Conservation (phyloP, 2,797 vertebrate species). For the Myotis findleyi region DNA sequence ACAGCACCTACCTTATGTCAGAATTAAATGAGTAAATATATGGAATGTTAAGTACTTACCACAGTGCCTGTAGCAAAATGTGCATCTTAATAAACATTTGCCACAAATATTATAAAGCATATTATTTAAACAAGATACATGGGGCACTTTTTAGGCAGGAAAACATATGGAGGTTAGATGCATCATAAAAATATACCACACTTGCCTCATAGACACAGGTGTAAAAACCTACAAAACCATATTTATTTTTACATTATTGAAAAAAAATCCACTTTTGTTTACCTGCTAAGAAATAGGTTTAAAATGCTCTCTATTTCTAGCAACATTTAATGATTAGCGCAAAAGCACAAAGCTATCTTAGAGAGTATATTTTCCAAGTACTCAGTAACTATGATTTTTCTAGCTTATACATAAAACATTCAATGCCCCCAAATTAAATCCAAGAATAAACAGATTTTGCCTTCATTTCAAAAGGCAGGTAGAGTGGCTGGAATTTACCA, state of each 20-base stretch:
- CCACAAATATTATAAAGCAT: not conserved
- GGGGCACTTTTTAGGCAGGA: not conserved
- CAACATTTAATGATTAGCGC: not conserved
- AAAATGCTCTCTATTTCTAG: constrained; percentile 15
- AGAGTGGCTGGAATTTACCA: not conserved
- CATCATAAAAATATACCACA: not conserved
- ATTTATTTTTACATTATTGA: constrained; percentile 34
- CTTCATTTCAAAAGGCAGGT: constrained; percentile 16
- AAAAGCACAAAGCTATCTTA: not conserved
- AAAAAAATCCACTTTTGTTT: constrained; percentile 50
- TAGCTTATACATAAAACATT: not conserved
- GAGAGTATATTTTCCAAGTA: not conserved
- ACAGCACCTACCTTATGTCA: not conserved
- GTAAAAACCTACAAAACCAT: constrained; percentile 24
- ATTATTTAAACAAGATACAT: not conserved
- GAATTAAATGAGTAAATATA: constrained; percentile 35
- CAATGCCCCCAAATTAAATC: not conserved
- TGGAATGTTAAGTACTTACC: not conserved
- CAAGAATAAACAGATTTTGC: constrained; percentile 24
- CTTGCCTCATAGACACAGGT: not conserved
- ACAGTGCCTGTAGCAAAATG: not conserved
- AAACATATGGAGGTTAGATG: not conserved
- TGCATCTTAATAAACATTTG: not conserved
- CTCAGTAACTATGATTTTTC: constrained; percentile 5
- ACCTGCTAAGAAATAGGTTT: constrained; percentile 45